Conservation (phyloP, 2,888 invertebrate genomes). For the Sinodicranocentrus sp. region DNA sequence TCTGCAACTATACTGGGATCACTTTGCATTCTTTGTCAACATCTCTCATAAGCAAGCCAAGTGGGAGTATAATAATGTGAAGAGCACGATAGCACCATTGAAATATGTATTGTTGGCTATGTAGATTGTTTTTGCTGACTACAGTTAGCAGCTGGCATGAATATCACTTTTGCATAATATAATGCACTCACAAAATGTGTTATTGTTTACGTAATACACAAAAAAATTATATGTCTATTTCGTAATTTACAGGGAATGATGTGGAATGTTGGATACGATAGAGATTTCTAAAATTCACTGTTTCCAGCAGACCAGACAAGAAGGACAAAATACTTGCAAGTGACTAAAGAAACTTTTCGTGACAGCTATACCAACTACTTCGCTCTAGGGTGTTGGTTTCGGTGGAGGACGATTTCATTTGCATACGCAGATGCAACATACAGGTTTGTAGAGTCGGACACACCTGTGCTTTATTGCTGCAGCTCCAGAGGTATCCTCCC, state of each 20-base stretch:
- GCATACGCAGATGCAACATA: background rate
- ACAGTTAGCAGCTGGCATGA: constrained; percentile 22
- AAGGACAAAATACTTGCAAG: too few relatives aligned
- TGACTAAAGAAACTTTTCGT: too few relatives aligned
- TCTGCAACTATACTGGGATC: constrained; percentile 26
- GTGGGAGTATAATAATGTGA: constrained; percentile 12
- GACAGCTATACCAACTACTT: too few relatives aligned
- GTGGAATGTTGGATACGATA: constrained; percentile 10
- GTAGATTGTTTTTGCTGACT: constrained; percentile 26
- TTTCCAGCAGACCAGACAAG: too few relatives aligned
- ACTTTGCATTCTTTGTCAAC: constrained; percentile 5
- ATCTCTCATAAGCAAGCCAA: background rate
- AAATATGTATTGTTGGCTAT: background rate
- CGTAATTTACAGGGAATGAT: background rate
- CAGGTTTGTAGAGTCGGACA: background rate
- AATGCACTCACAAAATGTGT: background rate
- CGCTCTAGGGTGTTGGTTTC: too few relatives aligned
- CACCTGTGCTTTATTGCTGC: constrained; percentile 3
- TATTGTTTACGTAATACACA: constrained; percentile 17
- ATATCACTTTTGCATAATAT: constrained; percentile 33
- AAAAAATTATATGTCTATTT: background rate
- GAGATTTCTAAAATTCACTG: too few relatives aligned
- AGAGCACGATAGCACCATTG: constrained; percentile 38
- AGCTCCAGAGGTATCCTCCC: too few relatives aligned
- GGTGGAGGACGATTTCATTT: background rate